A percentile compares a stretch with the other conserved stretches of the same genome.
Conservation (phyloP, 2,113 vertebrate genomes). For the Perca fluviatilis region DNA sequence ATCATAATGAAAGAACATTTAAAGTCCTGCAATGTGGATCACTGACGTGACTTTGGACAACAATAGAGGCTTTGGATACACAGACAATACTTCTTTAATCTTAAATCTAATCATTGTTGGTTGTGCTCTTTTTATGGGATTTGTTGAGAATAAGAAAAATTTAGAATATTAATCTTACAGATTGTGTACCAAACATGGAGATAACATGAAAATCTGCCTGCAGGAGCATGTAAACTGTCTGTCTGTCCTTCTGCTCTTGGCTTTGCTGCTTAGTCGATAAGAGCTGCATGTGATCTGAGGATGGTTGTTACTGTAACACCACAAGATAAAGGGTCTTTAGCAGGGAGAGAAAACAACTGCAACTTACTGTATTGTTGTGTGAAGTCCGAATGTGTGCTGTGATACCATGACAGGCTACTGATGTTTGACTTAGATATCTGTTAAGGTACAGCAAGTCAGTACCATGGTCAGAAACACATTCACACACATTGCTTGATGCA, state of each 20-base stretch:
- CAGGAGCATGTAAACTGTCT: neutral
- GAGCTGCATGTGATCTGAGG: neutral
- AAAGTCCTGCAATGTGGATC: neutral
- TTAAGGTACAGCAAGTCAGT: neutral
- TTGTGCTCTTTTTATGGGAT: neutral
- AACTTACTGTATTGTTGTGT: neutral
- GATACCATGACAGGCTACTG: neutral
- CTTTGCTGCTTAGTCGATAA: slow-evolving; percentile 11
- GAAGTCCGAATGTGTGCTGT: neutral
- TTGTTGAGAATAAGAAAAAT: neutral
- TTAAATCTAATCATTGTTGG: too few species aligned
- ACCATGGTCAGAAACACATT: neutral
- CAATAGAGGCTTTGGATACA: neutral
- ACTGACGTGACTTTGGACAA: neutral
- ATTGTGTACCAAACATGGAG: neutral
- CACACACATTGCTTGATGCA: neutral
- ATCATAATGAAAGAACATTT: neutral
- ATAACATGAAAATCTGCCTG: neutral
- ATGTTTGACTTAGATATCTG: slow-evolving; percentile 1
- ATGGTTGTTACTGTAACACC: slow-evolving; percentile 5
- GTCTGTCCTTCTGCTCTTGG: neutral
- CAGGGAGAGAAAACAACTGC: slow-evolving; percentile 1
- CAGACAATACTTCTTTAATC: neutral
- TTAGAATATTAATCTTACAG: neutral
- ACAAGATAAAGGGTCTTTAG: neutral